Evolutionary conservation across 2,888 invertebrate genomes (phyloP).

Genomic region (Tiliacea aurago): DNA sequence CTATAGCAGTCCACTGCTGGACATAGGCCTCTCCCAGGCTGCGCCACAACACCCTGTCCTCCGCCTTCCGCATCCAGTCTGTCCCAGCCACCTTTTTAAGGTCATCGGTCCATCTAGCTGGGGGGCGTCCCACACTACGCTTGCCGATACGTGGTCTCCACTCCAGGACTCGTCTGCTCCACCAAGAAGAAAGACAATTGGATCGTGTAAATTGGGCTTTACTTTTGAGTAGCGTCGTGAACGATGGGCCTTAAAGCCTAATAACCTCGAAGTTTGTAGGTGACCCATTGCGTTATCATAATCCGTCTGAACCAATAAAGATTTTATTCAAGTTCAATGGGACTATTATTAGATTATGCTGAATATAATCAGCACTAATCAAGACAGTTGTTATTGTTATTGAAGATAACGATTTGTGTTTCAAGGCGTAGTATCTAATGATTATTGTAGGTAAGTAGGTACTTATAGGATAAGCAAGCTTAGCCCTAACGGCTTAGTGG

Average conservation of each 20-base stretch:
- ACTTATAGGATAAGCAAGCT: background rate
- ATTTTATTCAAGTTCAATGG: constrained; percentile 21
- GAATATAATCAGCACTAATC: constrained; percentile 17
- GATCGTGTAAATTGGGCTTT: too few species aligned
- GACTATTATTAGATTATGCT: background rate
- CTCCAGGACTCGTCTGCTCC: too few species aligned
- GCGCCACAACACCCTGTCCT: too few species aligned
- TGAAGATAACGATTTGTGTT: constrained; percentile 14
- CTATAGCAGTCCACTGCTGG: too few species aligned
- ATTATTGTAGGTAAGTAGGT: background rate
- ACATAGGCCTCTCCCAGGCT: too few species aligned
- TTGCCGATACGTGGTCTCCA: too few species aligned
- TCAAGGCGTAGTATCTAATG: constrained; percentile 1
- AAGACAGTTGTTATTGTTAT: constrained; percentile 13
- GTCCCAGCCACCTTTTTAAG: too few species aligned
- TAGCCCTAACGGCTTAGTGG: background rate
- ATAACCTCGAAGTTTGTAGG: constrained; percentile 7
- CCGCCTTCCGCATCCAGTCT: too few species aligned
- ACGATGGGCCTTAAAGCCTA: background rate
- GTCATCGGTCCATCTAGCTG: too few species aligned
- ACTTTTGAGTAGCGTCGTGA: background rate
- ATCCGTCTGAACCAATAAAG: background rate
- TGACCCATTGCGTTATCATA: constrained; percentile 29
- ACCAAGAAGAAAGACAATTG: too few species aligned
- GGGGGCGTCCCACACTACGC: too few species aligned